phyloP scores from a whole-genome alignment of 2,113 vertebrate genomes.

The Mastomys coucha region DNA sequence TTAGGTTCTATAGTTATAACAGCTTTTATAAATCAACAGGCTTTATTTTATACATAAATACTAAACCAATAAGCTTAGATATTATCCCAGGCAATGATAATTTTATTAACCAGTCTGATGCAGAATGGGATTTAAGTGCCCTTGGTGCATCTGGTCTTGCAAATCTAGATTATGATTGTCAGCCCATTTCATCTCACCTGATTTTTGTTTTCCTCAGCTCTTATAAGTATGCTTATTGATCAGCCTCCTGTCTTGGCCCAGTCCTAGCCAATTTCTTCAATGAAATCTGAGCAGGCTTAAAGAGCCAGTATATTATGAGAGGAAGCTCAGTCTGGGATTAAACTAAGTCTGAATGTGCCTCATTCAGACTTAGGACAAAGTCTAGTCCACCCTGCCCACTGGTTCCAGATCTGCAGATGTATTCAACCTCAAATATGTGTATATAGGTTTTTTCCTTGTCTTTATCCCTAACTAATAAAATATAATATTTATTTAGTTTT shows the following conservation, averaged over 20 bases:
- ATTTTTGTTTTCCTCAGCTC: conserved; percentile 31
- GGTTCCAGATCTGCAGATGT: background rate
- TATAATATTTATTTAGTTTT: background rate
- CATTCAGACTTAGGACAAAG: background rate
- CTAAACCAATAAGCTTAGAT: background rate
- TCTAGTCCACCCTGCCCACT: background rate
- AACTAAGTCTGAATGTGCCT: background rate
- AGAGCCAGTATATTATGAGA: background rate
- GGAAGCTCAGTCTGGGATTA: background rate
- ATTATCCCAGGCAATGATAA: background rate
- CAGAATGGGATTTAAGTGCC: background rate
- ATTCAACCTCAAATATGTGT: background rate
- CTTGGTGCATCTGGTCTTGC: background rate
- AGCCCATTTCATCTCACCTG: conserved; percentile 11
- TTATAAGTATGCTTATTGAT: conserved; percentile 7
- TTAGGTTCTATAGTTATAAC: background rate
- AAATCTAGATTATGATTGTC: conserved; percentile 45
- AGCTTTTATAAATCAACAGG: background rate
- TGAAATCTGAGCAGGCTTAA: conserved; percentile 2
- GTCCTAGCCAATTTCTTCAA: background rate
- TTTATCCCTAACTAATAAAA: background rate
- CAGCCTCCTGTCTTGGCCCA: background rate
- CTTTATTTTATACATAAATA: background rate
- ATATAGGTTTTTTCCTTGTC: background rate
- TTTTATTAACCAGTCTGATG: background rate